Base-by-base conservation (phyloP, 2,888 invertebrate species). In the Eilema caniola region DNA sequence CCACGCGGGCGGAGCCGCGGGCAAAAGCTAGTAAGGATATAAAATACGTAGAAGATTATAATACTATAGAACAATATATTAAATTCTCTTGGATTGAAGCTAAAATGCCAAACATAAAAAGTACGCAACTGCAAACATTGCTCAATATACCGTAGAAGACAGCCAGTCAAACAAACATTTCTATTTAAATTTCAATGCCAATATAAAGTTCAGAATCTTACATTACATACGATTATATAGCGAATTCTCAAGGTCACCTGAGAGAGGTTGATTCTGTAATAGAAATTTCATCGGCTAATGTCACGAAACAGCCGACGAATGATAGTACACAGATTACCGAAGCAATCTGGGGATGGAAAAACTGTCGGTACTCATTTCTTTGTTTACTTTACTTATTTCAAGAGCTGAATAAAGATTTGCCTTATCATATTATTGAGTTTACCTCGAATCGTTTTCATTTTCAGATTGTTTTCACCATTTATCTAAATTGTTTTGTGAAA, bases 201-300 rank as follows among this genome's bases (percentile, higher is more conserved):
- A 53, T 14, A n/a, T 53, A 65, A 65, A 56, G 23, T 53, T 53
- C 53, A 8, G 23, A 20, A 65, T n/a, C 47, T 56, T 56, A 56
- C 31, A 20, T 56, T 56, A 56, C 31, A 20, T 41, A 12, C n/a
- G 23, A 25, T 23, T 37, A 16, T n/a, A 62, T 37, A 63, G 57
- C 3, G 10, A 56, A 59, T 64, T 24, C 25, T 31, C 41, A 64
- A 59, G 25, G 69, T 57, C 53, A 62, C 14, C 5, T 16, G 3
- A 33, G 20, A 61, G 5, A 67, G 66, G 67, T 67, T 61, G 61
- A 60, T 33, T 60, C 24, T 25, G 59, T 66, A 37, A 66, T 59
- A 25, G 24, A 59, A 33, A 2, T 59, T 66, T 66, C 41, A 66
- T 41, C 37, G 20, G 56, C 20, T 23, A 66, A 66, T 59, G 23